Conservation (phyloP, 2,113 vertebrate genomes). For the Anser cygnoides region DNA sequence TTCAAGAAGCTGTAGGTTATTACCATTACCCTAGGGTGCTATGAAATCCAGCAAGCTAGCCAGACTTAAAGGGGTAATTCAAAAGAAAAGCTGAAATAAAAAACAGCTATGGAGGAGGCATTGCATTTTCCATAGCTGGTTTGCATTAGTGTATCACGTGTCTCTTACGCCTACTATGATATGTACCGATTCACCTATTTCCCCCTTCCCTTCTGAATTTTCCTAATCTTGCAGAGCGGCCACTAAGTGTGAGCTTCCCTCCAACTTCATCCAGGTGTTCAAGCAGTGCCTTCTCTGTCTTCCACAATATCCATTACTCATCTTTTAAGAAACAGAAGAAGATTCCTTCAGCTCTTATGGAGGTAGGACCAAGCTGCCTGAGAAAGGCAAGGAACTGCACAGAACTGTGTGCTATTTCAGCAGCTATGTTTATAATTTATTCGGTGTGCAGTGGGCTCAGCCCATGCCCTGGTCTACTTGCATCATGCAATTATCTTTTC, state of each 20-base stretch:
- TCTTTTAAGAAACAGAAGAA: conserved; percentile 92
- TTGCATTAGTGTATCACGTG: not conserved
- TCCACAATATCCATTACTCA: conserved; percentile 91
- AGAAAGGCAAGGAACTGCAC: not conserved
- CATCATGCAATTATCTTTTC: not conserved
- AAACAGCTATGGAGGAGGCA: not conserved
- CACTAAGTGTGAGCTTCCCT: conserved; percentile 78
- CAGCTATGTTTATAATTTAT: not conserved
- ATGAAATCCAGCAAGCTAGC: not conserved
- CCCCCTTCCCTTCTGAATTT: not conserved
- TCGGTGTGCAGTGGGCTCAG: not conserved
- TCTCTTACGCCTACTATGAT: not conserved
- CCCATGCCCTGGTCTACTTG: not conserved
- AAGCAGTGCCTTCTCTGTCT: conserved; percentile 88
- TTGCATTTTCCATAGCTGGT: not conserved
- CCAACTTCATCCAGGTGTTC: conserved; percentile 81
- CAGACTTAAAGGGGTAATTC: not conserved
- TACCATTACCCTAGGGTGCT: not conserved
- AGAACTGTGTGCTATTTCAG: not conserved
- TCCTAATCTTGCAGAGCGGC: conserved; percentile 73
- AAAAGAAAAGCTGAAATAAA: conserved; percentile 14
- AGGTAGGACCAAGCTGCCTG: conserved; percentile 79
- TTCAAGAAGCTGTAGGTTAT: not conserved
- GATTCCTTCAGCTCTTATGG: conserved; percentile 86
- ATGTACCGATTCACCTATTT: not conserved